These are phyloP conservation scores for Gambelia wislizenii DNA, from an alignment of 2,797 vertebrate species.

Conservation along the genomic window DNA sequence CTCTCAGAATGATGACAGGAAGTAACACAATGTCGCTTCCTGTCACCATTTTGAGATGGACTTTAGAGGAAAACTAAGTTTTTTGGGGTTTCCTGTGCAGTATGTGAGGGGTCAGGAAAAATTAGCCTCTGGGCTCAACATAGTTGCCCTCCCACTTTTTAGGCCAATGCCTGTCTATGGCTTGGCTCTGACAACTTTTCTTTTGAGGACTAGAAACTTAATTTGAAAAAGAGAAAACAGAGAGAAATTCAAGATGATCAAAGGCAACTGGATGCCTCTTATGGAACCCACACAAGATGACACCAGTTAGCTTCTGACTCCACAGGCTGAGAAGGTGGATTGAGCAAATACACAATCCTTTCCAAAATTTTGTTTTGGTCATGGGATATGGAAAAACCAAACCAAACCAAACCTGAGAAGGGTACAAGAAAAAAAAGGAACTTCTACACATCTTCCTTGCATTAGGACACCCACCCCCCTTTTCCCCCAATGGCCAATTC, in stretches of 20 bases:
- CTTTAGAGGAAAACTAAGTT: too few species aligned
- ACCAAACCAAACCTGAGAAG: neutral
- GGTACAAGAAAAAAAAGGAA: conserved; percentile 43
- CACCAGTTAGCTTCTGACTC: neutral
- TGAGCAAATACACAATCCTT: neutral
- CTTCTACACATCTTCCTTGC: conserved; percentile 34
- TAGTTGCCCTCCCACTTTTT: neutral
- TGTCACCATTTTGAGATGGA: too few species aligned
- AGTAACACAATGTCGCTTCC: too few species aligned
- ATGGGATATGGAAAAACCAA: neutral
- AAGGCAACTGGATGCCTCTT: neutral
- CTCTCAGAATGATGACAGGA: too few species aligned
- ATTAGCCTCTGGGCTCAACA: too few species aligned
- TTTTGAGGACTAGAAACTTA: neutral
- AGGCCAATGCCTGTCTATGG: neutral
- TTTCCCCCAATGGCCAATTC: neutral
- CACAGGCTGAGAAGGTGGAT: neutral
- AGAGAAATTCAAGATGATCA: rapidly evolving
- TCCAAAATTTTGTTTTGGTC: neutral
- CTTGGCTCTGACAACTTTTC: neutral
- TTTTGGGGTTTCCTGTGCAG: too few species aligned
- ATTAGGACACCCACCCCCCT: rapidly evolving
- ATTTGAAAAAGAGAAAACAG: neutral
- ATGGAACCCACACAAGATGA: neutral
- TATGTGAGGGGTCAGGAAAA: too few species aligned